A percentile compares a stretch with the other conserved stretches of the same genome.
These are phyloP conservation scores for Harpagoxenus sublaevis DNA, from an alignment of 2,888 invertebrate species.

Conservation along the genomic window DNA sequence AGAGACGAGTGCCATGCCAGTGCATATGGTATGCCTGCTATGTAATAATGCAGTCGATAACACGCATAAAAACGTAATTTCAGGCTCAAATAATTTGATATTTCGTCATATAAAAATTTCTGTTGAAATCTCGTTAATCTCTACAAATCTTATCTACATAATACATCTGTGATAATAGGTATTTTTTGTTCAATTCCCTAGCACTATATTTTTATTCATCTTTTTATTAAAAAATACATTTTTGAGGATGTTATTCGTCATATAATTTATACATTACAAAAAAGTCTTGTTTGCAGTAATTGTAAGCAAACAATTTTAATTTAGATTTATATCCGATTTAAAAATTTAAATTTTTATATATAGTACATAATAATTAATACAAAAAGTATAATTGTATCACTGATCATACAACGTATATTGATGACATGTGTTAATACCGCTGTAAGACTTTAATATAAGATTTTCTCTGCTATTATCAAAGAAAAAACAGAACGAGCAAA, in stretches of 20 bases:
- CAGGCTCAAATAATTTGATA: background rate
- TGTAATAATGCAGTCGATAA: constrained; percentile 49
- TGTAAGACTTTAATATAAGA: background rate
- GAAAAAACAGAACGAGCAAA: background rate
- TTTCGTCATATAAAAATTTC: constrained; percentile 10
- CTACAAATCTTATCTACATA: background rate
- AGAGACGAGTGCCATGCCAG: constrained; percentile 43
- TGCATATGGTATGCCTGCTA: constrained; percentile 40
- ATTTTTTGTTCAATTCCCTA: background rate
- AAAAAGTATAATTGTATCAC: background rate
- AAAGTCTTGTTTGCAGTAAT: background rate
- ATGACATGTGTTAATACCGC: background rate
- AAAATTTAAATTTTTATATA: background rate
- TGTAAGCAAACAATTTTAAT: background rate
- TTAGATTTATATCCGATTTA: background rate
- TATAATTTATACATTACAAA: background rate
- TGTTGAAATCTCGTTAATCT: background rate
- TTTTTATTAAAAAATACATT: background rate
- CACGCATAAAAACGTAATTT: constrained; percentile 42
- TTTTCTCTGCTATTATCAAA: background rate
- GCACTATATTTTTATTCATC: background rate
- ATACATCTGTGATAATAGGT: background rate
- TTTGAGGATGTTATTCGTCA: background rate
- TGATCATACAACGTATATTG: background rate
- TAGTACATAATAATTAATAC: background rate